Conservation (phyloP, 1,140 invertebrate genomes). For the Megathymus violae region DNA sequence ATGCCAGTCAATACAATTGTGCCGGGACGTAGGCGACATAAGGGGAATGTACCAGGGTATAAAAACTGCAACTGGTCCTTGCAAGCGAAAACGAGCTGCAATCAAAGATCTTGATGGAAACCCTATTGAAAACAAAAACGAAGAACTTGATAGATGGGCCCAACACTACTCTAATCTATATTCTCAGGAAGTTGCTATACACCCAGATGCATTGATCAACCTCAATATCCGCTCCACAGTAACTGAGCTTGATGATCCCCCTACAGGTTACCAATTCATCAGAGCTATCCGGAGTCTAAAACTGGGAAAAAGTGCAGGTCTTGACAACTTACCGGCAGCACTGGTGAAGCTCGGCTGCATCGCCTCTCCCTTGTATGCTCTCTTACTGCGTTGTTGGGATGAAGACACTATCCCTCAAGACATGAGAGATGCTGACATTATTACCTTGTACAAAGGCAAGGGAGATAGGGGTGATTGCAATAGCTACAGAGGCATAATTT, state of each 20-base stretch:
- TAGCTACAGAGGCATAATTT: background rate
- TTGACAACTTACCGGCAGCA: constrained; percentile 9
- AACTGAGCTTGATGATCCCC: background rate
- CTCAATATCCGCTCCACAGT: too few species aligned
- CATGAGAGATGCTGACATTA: constrained; percentile 30
- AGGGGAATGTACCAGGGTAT: constrained; percentile 6
- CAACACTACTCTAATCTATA: constrained; percentile 2
- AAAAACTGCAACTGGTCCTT: constrained; percentile 6
- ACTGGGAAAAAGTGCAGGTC: constrained; percentile 5
- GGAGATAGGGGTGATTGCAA: background rate
- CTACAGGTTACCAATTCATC: background rate
- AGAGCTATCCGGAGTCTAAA: background rate
- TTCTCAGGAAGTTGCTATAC: background rate
- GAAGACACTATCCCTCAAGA: constrained; percentile 20
- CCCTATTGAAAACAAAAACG: background rate
- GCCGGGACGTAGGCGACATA: background rate
- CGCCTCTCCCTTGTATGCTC: constrained; percentile 1
- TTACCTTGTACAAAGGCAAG: constrained; percentile 38
- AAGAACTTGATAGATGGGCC: constrained; percentile 5
- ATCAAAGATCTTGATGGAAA: constrained; percentile 7
- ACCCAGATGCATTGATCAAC: too few species aligned
- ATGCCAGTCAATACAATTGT: background rate
- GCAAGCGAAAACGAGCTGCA: background rate
- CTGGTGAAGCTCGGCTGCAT: background rate
- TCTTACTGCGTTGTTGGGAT: constrained; percentile 1